A percentile compares a stretch with the other conserved stretches of the same genome.
Conservation (phyloP, 2,113 vertebrate genomes). For the Campylomormyrus tamandua region DNA sequence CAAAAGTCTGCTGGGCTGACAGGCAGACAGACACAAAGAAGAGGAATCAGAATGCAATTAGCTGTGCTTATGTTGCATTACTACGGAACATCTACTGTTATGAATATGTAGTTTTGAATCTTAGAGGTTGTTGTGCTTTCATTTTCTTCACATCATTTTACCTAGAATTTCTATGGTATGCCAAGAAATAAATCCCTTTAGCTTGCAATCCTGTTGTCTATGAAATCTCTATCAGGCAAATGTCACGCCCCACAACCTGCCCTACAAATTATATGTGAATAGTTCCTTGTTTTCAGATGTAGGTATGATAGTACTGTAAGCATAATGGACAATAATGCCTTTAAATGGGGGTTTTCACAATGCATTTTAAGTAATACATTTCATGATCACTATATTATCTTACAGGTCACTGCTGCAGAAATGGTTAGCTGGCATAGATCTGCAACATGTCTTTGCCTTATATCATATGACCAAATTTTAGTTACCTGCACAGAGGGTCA, state of each 20-base stretch:
- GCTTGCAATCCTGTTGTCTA: not conserved
- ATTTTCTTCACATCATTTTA: not conserved
- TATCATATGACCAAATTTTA: not conserved
- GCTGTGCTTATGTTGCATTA: not conserved
- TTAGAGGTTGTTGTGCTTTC: not conserved
- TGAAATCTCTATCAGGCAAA: not conserved
- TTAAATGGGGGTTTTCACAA: not conserved
- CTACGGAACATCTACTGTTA: not conserved
- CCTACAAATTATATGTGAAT: not conserved
- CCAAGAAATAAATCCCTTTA: not conserved
- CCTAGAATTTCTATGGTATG: not conserved
- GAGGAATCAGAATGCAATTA: not conserved
- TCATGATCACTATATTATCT: not conserved
- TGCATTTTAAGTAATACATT: not conserved
- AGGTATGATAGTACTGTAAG: not conserved
- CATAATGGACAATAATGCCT: not conserved
- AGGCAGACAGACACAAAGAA: not conserved
- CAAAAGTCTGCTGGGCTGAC: not conserved
- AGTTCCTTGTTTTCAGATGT: not conserved
- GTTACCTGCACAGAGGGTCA: slow-evolving; percentile 79
- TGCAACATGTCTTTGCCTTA: not conserved
- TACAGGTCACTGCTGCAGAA: not conserved
- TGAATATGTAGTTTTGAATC: not conserved
- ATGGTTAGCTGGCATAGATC: not conserved
- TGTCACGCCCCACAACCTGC: not conserved